These are phyloP conservation scores for Mesorhabditis belari DNA, from an alignment of 2,888 invertebrate species.

Conservation along the genomic window DNA sequence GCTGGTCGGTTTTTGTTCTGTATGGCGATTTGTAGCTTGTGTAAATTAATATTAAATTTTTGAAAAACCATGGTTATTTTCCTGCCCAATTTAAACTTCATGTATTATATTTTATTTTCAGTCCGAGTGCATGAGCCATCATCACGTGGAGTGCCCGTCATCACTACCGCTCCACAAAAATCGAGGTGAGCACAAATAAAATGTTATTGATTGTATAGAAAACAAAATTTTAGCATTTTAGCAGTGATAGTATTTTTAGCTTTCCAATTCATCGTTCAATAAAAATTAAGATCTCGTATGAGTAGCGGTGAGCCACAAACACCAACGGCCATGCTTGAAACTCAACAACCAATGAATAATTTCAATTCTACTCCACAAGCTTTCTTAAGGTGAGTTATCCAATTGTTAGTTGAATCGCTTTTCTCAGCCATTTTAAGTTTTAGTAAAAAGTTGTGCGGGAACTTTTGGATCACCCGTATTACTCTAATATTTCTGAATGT, in stretches of 20 bases:
- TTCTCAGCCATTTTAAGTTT: too few species aligned
- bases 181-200: neutral
- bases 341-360: slow-evolving; percentile 10
- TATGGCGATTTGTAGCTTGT: too few species aligned
- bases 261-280: too few species aligned
- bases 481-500: too few species aligned
- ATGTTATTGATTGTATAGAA: neutral
- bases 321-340: slow-evolving; percentile 10
- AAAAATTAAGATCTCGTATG: slow-evolving; percentile 2
- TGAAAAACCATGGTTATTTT: too few species aligned
- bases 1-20: slow-evolving; percentile 13
- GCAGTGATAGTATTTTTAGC: too few species aligned
- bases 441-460: too few species aligned
- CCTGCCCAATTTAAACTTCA: too few species aligned
- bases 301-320: slow-evolving; percentile 7
- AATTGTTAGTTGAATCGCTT: too few species aligned
- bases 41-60: too few species aligned
- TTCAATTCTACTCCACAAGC: slow-evolving; percentile 16
- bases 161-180: slow-evolving; percentile 5
- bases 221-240: neutral
- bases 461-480: too few species aligned
- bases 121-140: slow-evolving; percentile 8
- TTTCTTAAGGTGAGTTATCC: slow-evolving; percentile 11
- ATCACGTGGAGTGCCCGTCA: slow-evolving; percentile 3
- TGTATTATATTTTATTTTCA: neutral